Conservation (phyloP, 2,888 invertebrate species). For the Eretmocerus hayati region DNA sequence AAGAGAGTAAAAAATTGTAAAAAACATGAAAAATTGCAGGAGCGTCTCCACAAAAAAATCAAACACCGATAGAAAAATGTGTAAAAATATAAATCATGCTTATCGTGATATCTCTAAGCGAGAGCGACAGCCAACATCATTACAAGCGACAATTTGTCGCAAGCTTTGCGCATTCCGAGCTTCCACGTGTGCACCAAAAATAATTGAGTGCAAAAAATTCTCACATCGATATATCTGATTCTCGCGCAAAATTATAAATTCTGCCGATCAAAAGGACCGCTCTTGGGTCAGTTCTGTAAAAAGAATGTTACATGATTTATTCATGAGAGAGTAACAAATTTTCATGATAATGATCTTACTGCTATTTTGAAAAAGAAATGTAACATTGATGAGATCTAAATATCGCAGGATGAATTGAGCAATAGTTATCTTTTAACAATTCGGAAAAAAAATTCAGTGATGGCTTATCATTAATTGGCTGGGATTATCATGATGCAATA, state of each 20-base stretch:
- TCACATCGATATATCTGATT: constrained; percentile 27
- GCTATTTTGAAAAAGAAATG: no score
- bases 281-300: constrained; percentile 26
- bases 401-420: no score
- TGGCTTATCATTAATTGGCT: no score
- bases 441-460: no score
- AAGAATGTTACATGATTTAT: constrained; percentile 16
- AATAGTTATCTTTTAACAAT: no score
- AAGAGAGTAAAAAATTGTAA: no score
- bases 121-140: constrained; percentile 16
- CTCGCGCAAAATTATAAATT: constrained; percentile 25
- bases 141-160: constrained; percentile 8
- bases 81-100: constrained; percentile 12
- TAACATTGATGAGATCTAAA: no score
- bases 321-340: not conserved
- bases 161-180: constrained; percentile 1
- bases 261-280: constrained; percentile 1
- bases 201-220: constrained; percentile 22
- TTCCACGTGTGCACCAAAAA: constrained; percentile 12
- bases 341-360: no score
- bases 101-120: constrained; percentile 10
- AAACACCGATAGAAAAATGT: not conserved
- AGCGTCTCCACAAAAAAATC: constrained; percentile 6
- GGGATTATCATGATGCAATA: no score
- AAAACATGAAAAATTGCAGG: not conserved